Conservation (phyloP, 2,888 invertebrate genomes). For the Vanessa cardui region DNA sequence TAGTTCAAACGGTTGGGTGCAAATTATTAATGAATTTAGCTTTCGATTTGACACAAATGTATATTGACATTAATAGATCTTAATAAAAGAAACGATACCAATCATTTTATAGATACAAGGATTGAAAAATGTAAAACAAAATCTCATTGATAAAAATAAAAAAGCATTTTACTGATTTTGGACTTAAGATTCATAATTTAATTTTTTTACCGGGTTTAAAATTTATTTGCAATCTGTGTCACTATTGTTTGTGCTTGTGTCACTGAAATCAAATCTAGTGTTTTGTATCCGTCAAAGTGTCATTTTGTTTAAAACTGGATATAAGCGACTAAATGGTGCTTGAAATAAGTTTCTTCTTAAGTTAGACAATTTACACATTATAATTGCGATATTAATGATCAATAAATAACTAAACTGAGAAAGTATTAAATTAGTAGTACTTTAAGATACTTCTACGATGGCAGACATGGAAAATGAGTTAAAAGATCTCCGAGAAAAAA, state of each 20-base stretch:
- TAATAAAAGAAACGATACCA: too few species aligned
- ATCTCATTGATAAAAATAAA: too few species aligned
- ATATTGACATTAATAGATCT: too few species aligned
- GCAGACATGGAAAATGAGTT: slow-evolving; percentile 63
- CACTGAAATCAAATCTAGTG: not conserved
- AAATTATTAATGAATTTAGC: too few species aligned
- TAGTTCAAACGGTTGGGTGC: too few species aligned
- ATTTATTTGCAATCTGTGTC: not conserved
- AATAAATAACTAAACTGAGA: not conserved
- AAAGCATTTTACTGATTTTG: too few species aligned
- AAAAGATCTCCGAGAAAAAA: slow-evolving; percentile 63
- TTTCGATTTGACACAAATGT: too few species aligned
- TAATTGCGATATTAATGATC: not conserved
- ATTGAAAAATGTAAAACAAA: too few species aligned
- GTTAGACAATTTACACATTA: not conserved
- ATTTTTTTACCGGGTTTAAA: not conserved
- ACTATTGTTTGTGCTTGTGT: not conserved
- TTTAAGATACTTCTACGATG: slow-evolving; percentile 44
- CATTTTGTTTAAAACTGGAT: slow-evolving; percentile 10
- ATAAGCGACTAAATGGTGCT: not conserved
- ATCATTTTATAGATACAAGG: too few species aligned
- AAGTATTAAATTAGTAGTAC: not conserved
- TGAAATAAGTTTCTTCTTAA: not conserved
- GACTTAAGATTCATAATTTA: too few species aligned
- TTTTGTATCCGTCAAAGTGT: not conserved